Conservation (phyloP, 2,888 invertebrate species). For the Toxonevra muliebris region DNA sequence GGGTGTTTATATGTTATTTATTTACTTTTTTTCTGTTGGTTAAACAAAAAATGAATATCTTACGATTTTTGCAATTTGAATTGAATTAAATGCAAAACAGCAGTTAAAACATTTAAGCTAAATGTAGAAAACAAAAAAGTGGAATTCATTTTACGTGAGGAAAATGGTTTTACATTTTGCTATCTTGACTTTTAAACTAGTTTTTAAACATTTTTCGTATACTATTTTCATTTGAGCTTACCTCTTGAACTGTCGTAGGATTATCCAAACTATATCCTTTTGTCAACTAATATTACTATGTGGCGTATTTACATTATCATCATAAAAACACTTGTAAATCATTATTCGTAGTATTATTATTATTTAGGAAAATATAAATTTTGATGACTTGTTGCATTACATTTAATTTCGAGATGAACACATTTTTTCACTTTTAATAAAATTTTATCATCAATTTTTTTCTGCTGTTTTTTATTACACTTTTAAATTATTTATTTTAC, state of each 20-base stretch:
- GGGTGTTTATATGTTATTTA: too few species aligned
- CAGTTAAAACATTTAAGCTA: too few species aligned
- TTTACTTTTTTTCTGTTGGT: too few species aligned
- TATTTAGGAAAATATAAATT: constrained; percentile 22
- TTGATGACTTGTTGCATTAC: constrained; percentile 11
- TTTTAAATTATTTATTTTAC: neutral
- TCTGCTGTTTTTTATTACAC: neutral
- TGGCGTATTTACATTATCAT: constrained; percentile 11
- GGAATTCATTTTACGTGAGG: too few species aligned
- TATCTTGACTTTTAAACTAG: too few species aligned
- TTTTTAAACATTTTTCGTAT: too few species aligned
- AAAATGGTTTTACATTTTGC: too few species aligned
- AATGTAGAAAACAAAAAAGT: too few species aligned
- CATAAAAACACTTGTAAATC: constrained; percentile 29
- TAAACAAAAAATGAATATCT: too few species aligned
- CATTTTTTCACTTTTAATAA: neutral
- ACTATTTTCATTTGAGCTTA: too few species aligned
- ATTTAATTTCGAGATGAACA: constrained; percentile 13
- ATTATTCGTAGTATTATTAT: constrained; percentile 6
- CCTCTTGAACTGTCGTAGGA: constrained; percentile 42
- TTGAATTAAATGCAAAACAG: too few species aligned
- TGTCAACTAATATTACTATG: constrained; percentile 41
- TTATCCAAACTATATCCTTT: constrained; percentile 43
- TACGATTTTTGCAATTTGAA: too few species aligned
- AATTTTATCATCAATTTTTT: constrained; percentile 1